Percentiles rank a stretch among this genome's conserved stretches.
Conservation (phyloP, 2,888 invertebrate genomes). For the Pristionchus maxplancki region DNA sequence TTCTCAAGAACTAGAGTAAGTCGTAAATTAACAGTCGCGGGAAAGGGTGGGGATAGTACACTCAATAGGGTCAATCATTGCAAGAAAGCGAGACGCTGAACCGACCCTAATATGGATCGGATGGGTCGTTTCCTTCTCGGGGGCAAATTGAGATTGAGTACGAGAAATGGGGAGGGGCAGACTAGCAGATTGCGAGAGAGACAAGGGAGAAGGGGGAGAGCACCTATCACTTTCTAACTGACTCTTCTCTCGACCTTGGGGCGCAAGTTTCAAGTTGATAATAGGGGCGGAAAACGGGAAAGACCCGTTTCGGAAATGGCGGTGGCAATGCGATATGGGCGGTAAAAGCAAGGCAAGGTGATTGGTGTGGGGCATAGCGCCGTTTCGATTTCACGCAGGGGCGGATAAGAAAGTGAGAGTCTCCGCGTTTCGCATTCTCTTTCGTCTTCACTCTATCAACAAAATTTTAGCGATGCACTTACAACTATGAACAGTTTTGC, state of each 20-base stretch:
- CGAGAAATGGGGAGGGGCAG: no score
- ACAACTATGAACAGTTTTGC: no score
- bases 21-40: conserved; percentile 23
- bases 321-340: neutral
- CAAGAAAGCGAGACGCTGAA: neutral
- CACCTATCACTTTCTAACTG: conserved; percentile 39
- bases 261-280: conserved; percentile 47
- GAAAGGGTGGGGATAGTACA: neutral
- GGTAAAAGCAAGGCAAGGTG: neutral
- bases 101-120: conserved; percentile 40
- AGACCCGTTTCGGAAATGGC: neutral
- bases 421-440: neutral
- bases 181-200: neutral
- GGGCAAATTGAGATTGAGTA: neutral
- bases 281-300: conserved; percentile 16
- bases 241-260: conserved; percentile 41
- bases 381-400: neutral
- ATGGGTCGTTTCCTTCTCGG: neutral
- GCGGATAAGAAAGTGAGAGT: neutral
- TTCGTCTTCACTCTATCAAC: no score
- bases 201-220: neutral
- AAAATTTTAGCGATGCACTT: no score
- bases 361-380: neutral
- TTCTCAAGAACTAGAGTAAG: neutral
- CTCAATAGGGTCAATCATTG: conserved; percentile 31